Evolutionary conservation across 2,888 invertebrate species (phyloP), one percentile per base, ranked within the genome.

Genomic region (Volucella zonaria): DNA sequence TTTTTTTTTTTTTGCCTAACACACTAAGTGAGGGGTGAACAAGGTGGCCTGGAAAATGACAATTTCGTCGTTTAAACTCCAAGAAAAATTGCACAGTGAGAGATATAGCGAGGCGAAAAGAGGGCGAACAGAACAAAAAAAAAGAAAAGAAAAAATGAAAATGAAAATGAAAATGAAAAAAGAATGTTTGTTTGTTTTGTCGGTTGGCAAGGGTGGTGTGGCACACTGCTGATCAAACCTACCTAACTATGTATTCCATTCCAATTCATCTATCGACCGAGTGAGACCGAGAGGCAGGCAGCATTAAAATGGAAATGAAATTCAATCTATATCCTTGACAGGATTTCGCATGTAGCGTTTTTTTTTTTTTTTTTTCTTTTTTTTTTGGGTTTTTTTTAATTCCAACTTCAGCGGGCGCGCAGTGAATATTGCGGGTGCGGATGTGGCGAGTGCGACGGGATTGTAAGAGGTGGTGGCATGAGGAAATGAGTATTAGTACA

Each of bases 221-320:
- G 58, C 58, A 64, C 42, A 56, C 71, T 67, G 56, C 73, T 74
- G 78, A 82, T 82, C 73, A 73, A 73, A 67, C 78, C 45, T 58
- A 51, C 61, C 43, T 31, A 31, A 31, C 31, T 68, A 73, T 82
- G 45, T 78, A 73, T 82, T 62, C 56, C 62, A 68, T 82, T 82
- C 62, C 73, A 54, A 82, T 77, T 73, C 82, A 82, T 74, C 82
- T 78, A 68, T 78, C 73, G 73, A 68, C 52, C 47, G 59, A 70
- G 70, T 64, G 51, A 70, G 66, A 82, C 71, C 71, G 71, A 52
- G 54, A 78, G 66, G 23, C 71, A 77, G 56, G 70, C 66, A 82
- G 68, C 52, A 78, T 78, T 74, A 73, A 82, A 82, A 82, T 82
- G 82, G 73, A 82, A 82, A 82, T 82, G 82, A 82, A 82, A 82